Evolutionary conservation across 1,140 invertebrate species (phyloP), one percentile per base, ranked within the genome.

Genomic region (Bombus picipes): DNA sequence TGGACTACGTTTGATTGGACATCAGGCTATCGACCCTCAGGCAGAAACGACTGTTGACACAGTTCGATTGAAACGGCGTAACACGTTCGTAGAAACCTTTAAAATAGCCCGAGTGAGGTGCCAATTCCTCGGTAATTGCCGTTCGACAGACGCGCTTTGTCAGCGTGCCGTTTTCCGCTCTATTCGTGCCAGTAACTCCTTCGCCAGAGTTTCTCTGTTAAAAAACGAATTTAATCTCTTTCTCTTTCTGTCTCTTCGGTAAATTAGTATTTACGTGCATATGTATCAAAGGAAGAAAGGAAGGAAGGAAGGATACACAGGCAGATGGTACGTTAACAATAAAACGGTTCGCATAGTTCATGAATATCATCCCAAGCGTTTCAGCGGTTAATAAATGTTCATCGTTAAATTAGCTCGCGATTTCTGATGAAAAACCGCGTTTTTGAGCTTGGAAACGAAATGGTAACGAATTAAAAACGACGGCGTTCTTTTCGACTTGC

Each of bases 101-200:
- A 85, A 85, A 85, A 85, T 85, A 85, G 68, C 57, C 47, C 77
- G 68, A 80, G 77, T 4, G 41, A 85, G 83, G 77, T 85, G 83
- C 83, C 83, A 85, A 85, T 85, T 85, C 68, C 68, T 72, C 34
- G 83, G 76, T 85, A 85, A 85, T 85, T 85, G 57, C 83, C 76
- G 76, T 85, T 85, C 83, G 83, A 85, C 83, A 80, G 83, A 85
- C 83, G 71, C 15, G 53, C 83, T 85, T 78, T 65, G 83, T 85
- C 77, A 25, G 68, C 59, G 68, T 32, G 41, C 57, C 41, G 76
- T 53, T 80, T 39, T 41, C 68, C n/a, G 68, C 25, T 41, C 25
- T 22, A 13, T 37, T n/a, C 76, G 68, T 80, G 83, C 68, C 83
- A 80, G 39, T 80, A 62, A 85, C 66, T 68, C 57, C 59, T 76